Conservation (phyloP, 2,113 vertebrate species). For the Ceyx melanurus region DNA sequence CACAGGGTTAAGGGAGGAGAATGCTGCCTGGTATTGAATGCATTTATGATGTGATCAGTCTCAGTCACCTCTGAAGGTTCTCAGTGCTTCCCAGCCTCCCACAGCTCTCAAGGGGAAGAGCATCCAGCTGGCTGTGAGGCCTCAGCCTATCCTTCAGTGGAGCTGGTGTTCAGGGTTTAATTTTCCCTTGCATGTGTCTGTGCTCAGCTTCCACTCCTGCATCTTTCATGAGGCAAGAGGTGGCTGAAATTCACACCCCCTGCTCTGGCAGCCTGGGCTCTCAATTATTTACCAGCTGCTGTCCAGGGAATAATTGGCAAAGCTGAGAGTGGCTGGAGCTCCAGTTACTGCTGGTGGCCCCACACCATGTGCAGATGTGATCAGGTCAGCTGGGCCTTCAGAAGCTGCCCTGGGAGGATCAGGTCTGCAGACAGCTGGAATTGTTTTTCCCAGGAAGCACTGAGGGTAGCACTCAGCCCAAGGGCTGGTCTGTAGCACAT, state of each 20-base stretch:
- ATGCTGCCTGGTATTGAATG: neutral
- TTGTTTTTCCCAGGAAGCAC: neutral
- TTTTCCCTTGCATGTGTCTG: neutral
- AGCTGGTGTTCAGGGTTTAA: neutral
- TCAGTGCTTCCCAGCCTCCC: neutral
- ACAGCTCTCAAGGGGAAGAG: neutral
- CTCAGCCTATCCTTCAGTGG: neutral
- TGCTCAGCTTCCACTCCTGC: neutral
- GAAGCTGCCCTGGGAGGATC: neutral
- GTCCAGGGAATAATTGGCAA: neutral
- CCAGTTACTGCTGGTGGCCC: neutral
- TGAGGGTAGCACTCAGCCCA: neutral
- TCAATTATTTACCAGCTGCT: neutral
- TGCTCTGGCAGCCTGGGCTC: neutral
- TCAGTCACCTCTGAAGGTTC: neutral
- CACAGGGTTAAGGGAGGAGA: neutral
- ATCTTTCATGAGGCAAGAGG: neutral
- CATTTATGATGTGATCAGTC: neutral
- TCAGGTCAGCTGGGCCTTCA: neutral
- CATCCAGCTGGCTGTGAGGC: rapidly evolving
- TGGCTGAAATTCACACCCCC: neutral
- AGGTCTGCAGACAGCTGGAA: neutral
- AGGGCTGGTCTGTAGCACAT: neutral
- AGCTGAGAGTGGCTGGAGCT: neutral
- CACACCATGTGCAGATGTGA: neutral